Evolutionary conservation across 1,140 invertebrate species (phyloP), one percentile per base, ranked within the genome.

Genomic region (Lepidotrigona ventralis): DNA sequence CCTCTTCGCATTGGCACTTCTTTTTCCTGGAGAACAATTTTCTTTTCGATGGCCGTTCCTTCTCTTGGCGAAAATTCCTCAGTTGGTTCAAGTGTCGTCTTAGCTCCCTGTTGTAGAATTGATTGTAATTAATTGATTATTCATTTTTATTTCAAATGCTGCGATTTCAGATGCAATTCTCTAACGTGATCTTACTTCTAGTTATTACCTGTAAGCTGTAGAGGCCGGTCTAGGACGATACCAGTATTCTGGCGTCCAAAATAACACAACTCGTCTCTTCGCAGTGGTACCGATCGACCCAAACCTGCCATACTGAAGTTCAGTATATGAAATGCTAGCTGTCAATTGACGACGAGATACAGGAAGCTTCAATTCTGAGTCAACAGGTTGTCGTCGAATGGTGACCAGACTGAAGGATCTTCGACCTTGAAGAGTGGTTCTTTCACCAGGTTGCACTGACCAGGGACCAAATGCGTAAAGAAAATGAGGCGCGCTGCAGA

Each of bases 231-330:
- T 90, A 0, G 95, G 95, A 71, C 94, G 88, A 85, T 95, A 95
- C 95, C 94, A 95, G 79, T 95, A 95, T n/a, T 95, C 93, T 2
- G 95, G 94, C 0, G 95, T 95, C 95, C 95, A 95, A 83, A 95
- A 95, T 0, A 95, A 83, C 39, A 95, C 91, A 0, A 94, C 90
- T 5, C 86, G 85, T 60, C 89, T 88, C 73, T 78, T 89, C 0
- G 82, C 87, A 0, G 84, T 70, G 0, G 88, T 33, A 0, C 82
- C 83, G 15, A 88, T 46, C 80, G 89, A 60, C 9, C 83, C 83
- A 23, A 76, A 82, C 29, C 83, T 86, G n/a, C 84, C 85, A 29
- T 76, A 80, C 9, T 90, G 84, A 11, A 95, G 77, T 39, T 90
- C 90, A 9, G 93, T 91, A 71, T 89, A 90, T 0, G 95, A 95